These are phyloP conservation scores for Eulemur mongoz DNA, from an alignment of 2,797 vertebrate species.

Conservation along the genomic window DNA sequence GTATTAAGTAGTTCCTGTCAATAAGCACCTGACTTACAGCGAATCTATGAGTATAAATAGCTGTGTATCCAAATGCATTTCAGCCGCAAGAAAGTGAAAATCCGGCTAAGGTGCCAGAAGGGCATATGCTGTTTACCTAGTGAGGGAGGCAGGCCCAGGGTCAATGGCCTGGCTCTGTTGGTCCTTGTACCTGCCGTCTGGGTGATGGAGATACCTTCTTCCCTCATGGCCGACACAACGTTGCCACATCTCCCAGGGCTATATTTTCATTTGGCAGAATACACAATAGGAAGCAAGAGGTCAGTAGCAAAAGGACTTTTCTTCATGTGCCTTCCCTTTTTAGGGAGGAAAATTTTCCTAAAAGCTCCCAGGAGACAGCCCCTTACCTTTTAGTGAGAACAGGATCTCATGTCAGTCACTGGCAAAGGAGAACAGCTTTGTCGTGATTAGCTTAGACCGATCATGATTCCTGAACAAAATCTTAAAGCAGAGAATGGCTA, in stretches of 20 bases:
- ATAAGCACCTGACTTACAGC: background rate
- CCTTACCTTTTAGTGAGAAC: background rate
- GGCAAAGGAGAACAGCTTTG: background rate
- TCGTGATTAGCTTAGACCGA: background rate
- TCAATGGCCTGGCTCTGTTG: background rate
- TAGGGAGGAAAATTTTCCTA: background rate
- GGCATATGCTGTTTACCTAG: background rate
- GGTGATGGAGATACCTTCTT: background rate
- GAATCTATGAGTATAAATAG: background rate
- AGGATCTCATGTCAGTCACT: background rate
- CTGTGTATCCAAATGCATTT: background rate
- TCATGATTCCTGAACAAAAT: background rate
- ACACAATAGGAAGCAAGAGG: background rate
- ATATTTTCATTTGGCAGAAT: background rate
- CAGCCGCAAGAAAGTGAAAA: background rate
- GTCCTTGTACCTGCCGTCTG: background rate
- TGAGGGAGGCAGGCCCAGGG: background rate
- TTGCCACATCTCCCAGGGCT: background rate
- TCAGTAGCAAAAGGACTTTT: conserved; percentile 11
- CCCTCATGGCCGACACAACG: background rate
- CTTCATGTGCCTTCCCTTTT: background rate
- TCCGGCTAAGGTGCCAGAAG: background rate
- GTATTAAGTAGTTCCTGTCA: background rate
- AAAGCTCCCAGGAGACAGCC: background rate
- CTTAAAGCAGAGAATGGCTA: background rate